Evolutionary conservation across 2,797 vertebrate species (phyloP).

Genomic region (Peromyscus eremicus): DNA sequence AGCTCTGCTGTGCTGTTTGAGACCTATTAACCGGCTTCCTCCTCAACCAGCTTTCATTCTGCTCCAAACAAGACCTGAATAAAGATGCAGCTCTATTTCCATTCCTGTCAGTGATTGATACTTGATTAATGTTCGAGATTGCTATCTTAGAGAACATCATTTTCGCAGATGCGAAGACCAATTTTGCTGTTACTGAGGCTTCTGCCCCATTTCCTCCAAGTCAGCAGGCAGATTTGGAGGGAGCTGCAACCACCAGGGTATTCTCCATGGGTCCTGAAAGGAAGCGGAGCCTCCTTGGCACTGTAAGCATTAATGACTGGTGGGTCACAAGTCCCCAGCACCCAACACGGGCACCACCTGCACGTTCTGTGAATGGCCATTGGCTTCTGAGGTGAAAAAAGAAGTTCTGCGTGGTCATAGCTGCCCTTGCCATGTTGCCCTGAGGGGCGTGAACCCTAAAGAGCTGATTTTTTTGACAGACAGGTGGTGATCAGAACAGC

Average conservation of each 20-base stretch:
- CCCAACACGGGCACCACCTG: background rate
- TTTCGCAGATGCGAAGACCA: conserved; percentile 77
- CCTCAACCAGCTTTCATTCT: conserved; percentile 43
- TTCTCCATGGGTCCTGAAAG: background rate
- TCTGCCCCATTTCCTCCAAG: conserved; percentile 68
- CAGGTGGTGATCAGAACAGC: background rate
- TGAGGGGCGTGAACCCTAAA: background rate
- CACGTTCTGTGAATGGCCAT: background rate
- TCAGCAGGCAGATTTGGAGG: conserved; percentile 64
- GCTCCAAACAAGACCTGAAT: conserved; percentile 64
- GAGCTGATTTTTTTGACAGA: background rate
- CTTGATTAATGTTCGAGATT: conserved; percentile 73
- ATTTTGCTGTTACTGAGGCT: conserved; percentile 74
- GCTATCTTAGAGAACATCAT: conserved; percentile 71
- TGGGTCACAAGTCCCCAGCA: background rate
- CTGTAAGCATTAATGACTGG: background rate
- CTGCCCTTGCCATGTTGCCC: background rate
- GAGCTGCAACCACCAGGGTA: background rate
- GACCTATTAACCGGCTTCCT: background rate
- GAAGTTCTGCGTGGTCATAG: background rate
- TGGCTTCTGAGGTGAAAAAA: background rate
- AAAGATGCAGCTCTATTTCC: conserved; percentile 67
- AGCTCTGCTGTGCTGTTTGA: background rate
- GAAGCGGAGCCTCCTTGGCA: background rate
- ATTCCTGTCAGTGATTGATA: conserved; percentile 70